Conservation (phyloP, 2,113 vertebrate genomes). For the Malaclemys terrapin region DNA sequence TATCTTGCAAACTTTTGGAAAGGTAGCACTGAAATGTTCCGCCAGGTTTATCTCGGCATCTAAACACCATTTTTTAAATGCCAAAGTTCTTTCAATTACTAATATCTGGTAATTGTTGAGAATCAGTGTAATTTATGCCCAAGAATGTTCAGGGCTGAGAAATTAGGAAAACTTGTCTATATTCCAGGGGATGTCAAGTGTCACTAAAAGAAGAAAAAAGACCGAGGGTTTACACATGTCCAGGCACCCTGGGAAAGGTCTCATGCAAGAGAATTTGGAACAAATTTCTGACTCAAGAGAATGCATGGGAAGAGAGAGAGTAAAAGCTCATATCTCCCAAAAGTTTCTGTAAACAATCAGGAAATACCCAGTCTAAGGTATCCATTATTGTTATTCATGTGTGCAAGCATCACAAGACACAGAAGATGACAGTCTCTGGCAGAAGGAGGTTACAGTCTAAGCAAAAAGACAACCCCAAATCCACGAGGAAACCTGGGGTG, state of each 20-base stretch:
- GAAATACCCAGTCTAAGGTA: background rate
- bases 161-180: constrained; percentile 14
- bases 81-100: constrained; percentile 53
- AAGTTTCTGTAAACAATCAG: background rate
- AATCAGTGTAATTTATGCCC: background rate
- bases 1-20: constrained; percentile 74
- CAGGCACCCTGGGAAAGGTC: background rate
- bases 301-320: background rate
- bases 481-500: background rate
- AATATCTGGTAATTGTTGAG: constrained; percentile 38
- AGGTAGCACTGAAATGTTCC: constrained; percentile 65
- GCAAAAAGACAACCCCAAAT: background rate
- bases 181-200: background rate
- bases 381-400: background rate
- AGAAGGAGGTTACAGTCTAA: background rate
- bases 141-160: constrained; percentile 29
- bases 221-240: background rate
- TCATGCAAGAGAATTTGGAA: background rate
- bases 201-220: background rate
- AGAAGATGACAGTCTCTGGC: background rate
- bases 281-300: background rate
- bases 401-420: background rate
- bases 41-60: constrained; percentile 65
- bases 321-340: background rate
- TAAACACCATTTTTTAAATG: constrained; percentile 57